phyloP scores from a whole-genome alignment of 2,797 vertebrate genomes.

The Percopsis omiscomaycus region DNA sequence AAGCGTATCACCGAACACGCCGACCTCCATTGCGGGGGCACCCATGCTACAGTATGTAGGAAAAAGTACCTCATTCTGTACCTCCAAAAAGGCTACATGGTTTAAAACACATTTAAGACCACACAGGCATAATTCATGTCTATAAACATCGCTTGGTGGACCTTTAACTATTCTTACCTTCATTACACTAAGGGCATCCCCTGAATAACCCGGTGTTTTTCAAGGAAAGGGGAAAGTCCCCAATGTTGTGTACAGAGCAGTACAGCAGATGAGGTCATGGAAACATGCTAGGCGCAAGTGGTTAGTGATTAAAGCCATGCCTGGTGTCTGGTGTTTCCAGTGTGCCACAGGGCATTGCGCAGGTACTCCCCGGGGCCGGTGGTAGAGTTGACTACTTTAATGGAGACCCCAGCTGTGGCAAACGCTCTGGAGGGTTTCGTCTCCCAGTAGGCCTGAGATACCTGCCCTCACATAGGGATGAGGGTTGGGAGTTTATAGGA shows the following conservation, averaged over 20 bases:
- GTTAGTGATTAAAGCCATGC: conserved; percentile 55
- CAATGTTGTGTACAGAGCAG: not conserved
- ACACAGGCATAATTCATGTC: too few species aligned
- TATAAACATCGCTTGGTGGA: too few species aligned
- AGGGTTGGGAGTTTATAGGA: not conserved
- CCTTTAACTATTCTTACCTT: too few species aligned
- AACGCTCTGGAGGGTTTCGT: conserved; percentile 90
- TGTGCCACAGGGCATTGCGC: conserved; percentile 96
- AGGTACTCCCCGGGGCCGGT: conserved; percentile 91
- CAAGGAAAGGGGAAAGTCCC: too few species aligned
- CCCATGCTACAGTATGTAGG: too few species aligned
- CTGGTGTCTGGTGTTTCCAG: conserved; percentile 92
- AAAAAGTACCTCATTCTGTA: too few species aligned
- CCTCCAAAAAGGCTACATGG: too few species aligned
- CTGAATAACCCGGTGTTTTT: too few species aligned
- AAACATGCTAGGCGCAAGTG: not conserved
- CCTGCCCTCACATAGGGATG: conserved; percentile 81
- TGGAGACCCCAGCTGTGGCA: conserved; percentile 90
- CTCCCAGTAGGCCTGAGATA: conserved; percentile 97
- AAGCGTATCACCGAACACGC: too few species aligned
- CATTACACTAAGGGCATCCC: too few species aligned
- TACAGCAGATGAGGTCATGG: not conserved
- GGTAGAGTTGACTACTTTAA: conserved; percentile 95
- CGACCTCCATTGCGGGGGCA: too few species aligned
- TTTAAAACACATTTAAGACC: too few species aligned